Evolutionary conservation across 2,888 invertebrate genomes (phyloP), one percentile per base, ranked within the genome.

Genomic region (Ochlodes sylvanus): DNA sequence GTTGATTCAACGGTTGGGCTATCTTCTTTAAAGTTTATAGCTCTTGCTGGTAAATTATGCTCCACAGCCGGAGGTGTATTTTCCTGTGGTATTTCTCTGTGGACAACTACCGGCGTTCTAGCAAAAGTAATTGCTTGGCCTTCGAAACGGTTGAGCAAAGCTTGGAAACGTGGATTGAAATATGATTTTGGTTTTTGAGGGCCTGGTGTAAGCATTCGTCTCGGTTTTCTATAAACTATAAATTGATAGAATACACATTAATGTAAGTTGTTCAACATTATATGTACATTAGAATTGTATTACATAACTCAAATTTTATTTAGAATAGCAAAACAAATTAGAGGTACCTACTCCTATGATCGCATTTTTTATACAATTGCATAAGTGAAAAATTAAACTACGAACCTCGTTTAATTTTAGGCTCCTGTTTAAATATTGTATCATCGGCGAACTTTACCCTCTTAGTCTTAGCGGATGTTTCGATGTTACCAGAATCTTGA

Each of bases 181-280:
- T 81, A 80, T 47, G 81, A 85, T 68, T 79, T 84, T 0, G 84
- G 89, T 72, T 79, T 86, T 57, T 90, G 92, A 5, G 92, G 92
- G 0, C 93, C 93, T 0, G 94, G 94, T 10, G 94, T 94, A 0
- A 93, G 76, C 88, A 90, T 89, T 47, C 94, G 85, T 72, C 85
- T 92, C 27, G 93, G 93, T 80, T 92, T 93, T 70, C 91, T 81
- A 69, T 85, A 90, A 1, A 92, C 93, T 94, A 80, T 66, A 82
- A 83, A 70, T 34, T 60, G 3, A 38, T 27, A 61, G 10, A 32
- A 17, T 21, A 60, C 12, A 44, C 42, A 27, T 52, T 21, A 66
- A 21, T 0, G 19, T 63, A 56, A 41, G 10, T 12, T 42, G 61
- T 34, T 34, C n/a, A 50, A 62, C 38, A 41, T 50, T 50, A 60